These are phyloP conservation scores for Watsonalla cultraria DNA, from an alignment of 2,888 invertebrate species.

Conservation along the genomic window DNA sequence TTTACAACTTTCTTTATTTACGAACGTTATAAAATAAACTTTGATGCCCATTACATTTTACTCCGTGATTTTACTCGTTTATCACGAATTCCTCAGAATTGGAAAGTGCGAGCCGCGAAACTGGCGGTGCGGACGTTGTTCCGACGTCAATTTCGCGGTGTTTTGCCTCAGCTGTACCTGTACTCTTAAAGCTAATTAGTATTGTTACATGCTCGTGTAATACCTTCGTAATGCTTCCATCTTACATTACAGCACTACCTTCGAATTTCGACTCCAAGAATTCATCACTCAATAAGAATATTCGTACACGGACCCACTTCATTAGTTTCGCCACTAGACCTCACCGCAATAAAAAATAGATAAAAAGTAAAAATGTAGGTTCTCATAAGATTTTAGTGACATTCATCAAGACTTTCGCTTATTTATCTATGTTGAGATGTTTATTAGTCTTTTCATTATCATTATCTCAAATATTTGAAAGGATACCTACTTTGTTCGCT, in stretches of 20 bases:
- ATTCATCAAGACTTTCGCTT: too few species aligned
- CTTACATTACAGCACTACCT: not conserved
- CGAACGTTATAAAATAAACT: conserved; percentile 32
- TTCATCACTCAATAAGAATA: too few species aligned
- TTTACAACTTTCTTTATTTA: conserved; percentile 33
- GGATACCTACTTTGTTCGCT: too few species aligned
- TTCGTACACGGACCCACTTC: too few species aligned
- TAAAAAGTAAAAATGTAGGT: too few species aligned
- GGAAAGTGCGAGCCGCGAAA: conserved; percentile 41
- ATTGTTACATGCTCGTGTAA: conserved; percentile 20
- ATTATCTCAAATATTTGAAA: too few species aligned
- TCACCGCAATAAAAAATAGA: too few species aligned
- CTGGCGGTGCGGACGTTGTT: conserved; percentile 21
- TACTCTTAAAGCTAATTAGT: conserved; percentile 29
- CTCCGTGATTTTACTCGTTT: conserved; percentile 16
- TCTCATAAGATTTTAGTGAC: too few species aligned
- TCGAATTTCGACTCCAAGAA: not conserved
- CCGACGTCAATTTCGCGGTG: conserved; percentile 37
- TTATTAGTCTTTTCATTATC: too few species aligned
- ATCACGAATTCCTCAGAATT: conserved; percentile 47
- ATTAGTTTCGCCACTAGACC: too few species aligned
- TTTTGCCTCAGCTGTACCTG: conserved; percentile 32
- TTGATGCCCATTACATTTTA: conserved; percentile 22
- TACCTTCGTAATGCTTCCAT: not conserved
- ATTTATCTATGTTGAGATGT: too few species aligned